Conservation (phyloP, 2,888 invertebrate genomes). For the Xestoiulus laeticollis region DNA sequence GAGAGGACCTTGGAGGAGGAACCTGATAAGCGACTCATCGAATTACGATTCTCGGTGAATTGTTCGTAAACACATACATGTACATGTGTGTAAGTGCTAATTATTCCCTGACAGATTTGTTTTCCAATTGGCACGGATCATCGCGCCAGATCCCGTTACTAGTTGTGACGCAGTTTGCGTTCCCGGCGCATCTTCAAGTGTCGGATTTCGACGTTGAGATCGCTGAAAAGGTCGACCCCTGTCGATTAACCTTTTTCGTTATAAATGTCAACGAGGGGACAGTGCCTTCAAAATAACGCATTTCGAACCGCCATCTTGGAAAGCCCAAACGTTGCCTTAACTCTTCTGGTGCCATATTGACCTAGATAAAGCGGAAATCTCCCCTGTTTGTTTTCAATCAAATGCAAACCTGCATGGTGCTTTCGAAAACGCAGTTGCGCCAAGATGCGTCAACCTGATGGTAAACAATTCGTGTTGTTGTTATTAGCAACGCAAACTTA, state of each 20-base stretch:
- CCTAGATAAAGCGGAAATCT: neutral
- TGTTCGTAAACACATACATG: neutral
- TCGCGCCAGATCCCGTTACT: neutral
- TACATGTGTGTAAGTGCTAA: neutral
- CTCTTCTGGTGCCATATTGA: neutral
- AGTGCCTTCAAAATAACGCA: neutral
- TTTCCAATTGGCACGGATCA: neutral
- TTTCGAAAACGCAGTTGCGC: neutral
- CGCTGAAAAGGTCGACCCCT: neutral
- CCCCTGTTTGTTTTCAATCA: neutral
- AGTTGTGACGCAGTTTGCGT: neutral
- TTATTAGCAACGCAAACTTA: neutral
- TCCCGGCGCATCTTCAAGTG: neutral
- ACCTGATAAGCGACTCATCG: neutral
- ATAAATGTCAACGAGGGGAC: neutral
- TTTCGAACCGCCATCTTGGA: neutral
- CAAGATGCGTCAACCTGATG: neutral
- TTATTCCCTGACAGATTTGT: neutral
- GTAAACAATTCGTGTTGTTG: neutral
- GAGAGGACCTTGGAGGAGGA: neutral
- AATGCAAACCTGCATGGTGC: neutral
- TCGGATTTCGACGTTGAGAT: too few relatives aligned
- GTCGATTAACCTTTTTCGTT: neutral
- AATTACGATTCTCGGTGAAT: neutral
- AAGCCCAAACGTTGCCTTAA: neutral